Evolutionary conservation across 2,113 vertebrate species (phyloP).

Genomic region (Platichthys flesus): DNA sequence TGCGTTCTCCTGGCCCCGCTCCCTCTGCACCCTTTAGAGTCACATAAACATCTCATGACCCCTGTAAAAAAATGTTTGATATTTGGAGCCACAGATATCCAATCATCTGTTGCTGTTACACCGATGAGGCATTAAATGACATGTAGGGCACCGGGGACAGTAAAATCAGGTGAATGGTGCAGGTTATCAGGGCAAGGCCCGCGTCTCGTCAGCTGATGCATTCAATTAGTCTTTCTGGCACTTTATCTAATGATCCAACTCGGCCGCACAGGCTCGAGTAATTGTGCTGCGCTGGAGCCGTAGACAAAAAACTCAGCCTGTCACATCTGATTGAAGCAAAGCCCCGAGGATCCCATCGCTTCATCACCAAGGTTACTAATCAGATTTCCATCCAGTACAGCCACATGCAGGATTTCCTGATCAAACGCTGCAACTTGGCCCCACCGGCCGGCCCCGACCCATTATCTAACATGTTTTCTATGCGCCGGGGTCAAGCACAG

Average conservation of each 20-base stretch:
- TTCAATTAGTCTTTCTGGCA: constrained; percentile 62
- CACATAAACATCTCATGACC: constrained; percentile 42
- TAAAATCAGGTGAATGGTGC: constrained; percentile 60
- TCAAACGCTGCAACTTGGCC: constrained; percentile 89
- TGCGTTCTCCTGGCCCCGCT: constrained; percentile 35
- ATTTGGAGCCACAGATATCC: constrained; percentile 1
- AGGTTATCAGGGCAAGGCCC: constrained; percentile 57
- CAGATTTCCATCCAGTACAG: constrained; percentile 93
- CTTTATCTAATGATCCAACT: constrained; percentile 70
- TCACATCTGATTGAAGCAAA: constrained; percentile 89
- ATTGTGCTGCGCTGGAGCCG: constrained; percentile 78
- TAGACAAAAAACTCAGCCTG: constrained; percentile 83
- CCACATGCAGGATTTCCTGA: constrained; percentile 91
- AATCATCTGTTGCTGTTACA: not conserved
- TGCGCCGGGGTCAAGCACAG: constrained; percentile 91
- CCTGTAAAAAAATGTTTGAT: constrained; percentile 35
- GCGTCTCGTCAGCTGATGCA: constrained; percentile 46
- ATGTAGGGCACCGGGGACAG: constrained; percentile 24
- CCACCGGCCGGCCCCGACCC: constrained; percentile 83
- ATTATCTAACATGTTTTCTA: constrained; percentile 97
- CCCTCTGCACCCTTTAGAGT: constrained; percentile 40
- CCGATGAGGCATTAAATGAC: constrained; percentile 4
- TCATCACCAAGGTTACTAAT: constrained; percentile 94
- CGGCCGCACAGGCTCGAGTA: constrained; percentile 33
- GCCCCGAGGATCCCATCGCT: constrained; percentile 87